These are phyloP conservation scores for Entosphenus tridentatus DNA, from an alignment of 2,113 vertebrate species.

Conservation along the genomic window DNA sequence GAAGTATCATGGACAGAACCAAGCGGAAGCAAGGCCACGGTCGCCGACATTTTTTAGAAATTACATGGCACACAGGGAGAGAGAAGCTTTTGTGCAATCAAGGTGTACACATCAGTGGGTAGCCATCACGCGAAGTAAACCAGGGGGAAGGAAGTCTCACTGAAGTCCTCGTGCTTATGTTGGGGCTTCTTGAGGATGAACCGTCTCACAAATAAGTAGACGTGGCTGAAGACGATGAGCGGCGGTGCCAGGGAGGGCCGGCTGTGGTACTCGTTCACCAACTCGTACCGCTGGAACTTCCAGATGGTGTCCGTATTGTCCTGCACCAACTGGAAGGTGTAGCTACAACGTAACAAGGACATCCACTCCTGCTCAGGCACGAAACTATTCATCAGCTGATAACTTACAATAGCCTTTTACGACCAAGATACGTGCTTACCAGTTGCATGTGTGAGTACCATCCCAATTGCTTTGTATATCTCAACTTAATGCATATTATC, in stretches of 20 bases:
- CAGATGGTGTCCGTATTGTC: constrained; percentile 78
- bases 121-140: neutral
- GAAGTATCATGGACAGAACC: neutral
- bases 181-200: constrained; percentile 19
- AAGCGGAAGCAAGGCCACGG: fast-evolving
- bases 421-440: no score
- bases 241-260: constrained; percentile 53
- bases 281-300: constrained; percentile 78
- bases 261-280: constrained; percentile 70
- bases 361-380: neutral
- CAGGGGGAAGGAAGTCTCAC: constrained; percentile 23
- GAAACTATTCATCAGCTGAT: neutral
- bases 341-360: constrained; percentile 27
- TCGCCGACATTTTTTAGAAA: fast-evolving
- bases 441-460: no score
- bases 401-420: neutral
- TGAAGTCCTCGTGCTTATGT: constrained; percentile 26
- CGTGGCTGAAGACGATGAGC: constrained; percentile 60
- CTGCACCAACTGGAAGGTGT: constrained; percentile 81
- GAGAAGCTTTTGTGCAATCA: neutral
- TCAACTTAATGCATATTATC: no score
- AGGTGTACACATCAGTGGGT: fast-evolving
- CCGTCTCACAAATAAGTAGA: constrained; percentile 33
- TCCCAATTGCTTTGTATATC: no score
- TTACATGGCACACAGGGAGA: fast-evolving